Conservation (phyloP, 1,140 invertebrate genomes). For the fruit fly (Drosophila melanogaster) region Release_6_plus_ISO1_MT NT_037436.4:16391001-16391500, state of each 20-base stretch:
- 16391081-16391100: neutral
- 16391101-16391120: neutral
- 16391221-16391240: slow-evolving; percentile 69
- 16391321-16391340: slow-evolving; percentile 71
- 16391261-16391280: slow-evolving; percentile 59
- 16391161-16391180: slow-evolving; percentile 61
- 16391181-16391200: slow-evolving; percentile 59
- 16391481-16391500: slow-evolving; percentile 74
- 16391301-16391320: slow-evolving; percentile 75
- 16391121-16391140: slow-evolving; percentile 46
- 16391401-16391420: slow-evolving; percentile 3
- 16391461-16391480: slow-evolving; percentile 62
- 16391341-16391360: slow-evolving; percentile 68
- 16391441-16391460: slow-evolving; percentile 26
- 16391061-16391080: neutral
- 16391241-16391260: slow-evolving; percentile 68
- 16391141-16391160: slow-evolving; percentile 67
- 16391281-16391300: slow-evolving; percentile 46
- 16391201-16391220: slow-evolving; percentile 55
- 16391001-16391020: neutral
- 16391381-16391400: neutral
- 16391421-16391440: slow-evolving; percentile 46
- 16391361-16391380: slow-evolving; percentile 32
- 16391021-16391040: neutral
- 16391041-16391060: neutral